Evolutionary conservation across 23 tunicate species (phyloP), one percentile per base, ranked within the genome.

Genomic region (Aplidium turbinatum): DNA sequence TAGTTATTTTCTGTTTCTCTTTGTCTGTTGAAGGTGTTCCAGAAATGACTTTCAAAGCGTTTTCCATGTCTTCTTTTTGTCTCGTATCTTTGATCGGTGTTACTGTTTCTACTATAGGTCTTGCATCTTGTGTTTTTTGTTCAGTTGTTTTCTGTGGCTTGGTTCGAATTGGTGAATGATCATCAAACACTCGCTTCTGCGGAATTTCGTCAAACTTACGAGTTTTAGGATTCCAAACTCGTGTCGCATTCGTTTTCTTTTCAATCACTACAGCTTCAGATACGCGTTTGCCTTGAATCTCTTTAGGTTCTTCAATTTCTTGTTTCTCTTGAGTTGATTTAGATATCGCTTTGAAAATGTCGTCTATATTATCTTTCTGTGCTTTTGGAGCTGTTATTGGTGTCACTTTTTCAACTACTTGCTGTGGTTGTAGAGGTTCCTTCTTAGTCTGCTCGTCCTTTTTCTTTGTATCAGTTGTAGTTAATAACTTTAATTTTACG

Each of bases 201-300:
- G n/a, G n/a, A 56, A 57, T 57, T 80, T 80, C 85, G 25, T 80
- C 89, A 69, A 89, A 89, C 21, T 32, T 64, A 6, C 72, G 61
- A 13, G 76, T 82, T 71, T 31, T 57, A 0, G 89, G 72, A 61
- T 89, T 89, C 96, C 89, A 89, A 4, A 30, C 38, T 20, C 86
- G 94, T 34, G n/a, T n/a, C n/a, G n/a, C n/a, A n/a, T 79, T 80
- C 24, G 68, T 76, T 27, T 27, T 76, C 32, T 78, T 78, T 24
- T 54, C 6, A 5, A 29, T 29, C 9, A 4, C 31, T 60, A 16
- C 35, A 60, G 6, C 35, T n/a, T n/a, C n/a, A n/a, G n/a, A n/a
- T n/a, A n/a, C n/a, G n/a, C n/a, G n/a, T n/a, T n/a, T n/a, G n/a
- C n/a, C n/a, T n/a, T n/a, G n/a, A n/a, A n/a, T n/a, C n/a, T n/a